A percentile compares a stretch with the other conserved stretches of the same genome.
Evolutionary conservation across 2,888 invertebrate genomes (phyloP).

Genomic region (Cephonodes hylas): DNA sequence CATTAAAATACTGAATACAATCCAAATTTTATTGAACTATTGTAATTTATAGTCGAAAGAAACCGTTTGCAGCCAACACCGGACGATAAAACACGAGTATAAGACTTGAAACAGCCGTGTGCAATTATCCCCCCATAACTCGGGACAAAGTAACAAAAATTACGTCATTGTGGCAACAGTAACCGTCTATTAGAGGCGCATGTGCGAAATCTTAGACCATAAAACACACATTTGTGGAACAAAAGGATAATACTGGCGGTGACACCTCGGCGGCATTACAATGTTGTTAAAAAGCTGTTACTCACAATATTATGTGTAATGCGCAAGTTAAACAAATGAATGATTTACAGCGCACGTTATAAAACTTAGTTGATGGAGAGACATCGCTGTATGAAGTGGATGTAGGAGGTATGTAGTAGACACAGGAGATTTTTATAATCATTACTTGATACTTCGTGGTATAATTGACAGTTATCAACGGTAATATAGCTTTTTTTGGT

Average conservation of each 20-base stretch:
- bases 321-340: conserved; percentile 5
- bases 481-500: too few relatives aligned
- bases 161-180: not conserved
- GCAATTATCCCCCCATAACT: not conserved
- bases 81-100: not conserved
- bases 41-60: not conserved
- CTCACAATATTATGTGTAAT: not conserved
- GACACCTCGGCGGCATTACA: not conserved
- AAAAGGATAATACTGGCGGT: not conserved
- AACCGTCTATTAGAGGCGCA: not conserved
- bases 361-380: too few relatives aligned
- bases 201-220: not conserved
- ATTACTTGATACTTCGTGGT: too few relatives aligned
- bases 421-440: not conserved
- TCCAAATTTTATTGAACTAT: too few relatives aligned
- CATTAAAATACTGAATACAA: not conserved
- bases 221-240: conserved; percentile 3
- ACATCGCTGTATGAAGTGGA: not conserved
- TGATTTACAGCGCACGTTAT: not conserved
- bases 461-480: too few relatives aligned
- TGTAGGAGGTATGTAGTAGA: not conserved
- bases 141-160: conserved; percentile 4
- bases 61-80: not conserved
- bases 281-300: conserved; percentile 1
- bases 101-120: not conserved